Percentiles rank a stretch among this genome's conserved stretches.
Conservation (phyloP, 2,797 vertebrate genomes). For the Lagorchestes hirsutus region DNA sequence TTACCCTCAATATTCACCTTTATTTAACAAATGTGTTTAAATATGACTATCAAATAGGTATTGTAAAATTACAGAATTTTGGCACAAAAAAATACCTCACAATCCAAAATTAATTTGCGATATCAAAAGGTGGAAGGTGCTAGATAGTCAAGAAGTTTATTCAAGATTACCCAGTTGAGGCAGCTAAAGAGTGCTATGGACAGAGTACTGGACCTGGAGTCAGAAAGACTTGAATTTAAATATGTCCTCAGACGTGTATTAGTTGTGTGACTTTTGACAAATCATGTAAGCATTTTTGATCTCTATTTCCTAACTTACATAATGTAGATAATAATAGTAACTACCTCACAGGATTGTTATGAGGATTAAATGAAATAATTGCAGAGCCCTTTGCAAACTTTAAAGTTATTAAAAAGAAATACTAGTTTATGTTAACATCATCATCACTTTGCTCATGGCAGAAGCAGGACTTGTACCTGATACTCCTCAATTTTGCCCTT, state of each 20-base stretch:
- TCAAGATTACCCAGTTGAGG: neutral
- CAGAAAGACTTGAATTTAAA: neutral
- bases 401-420: too few relatives aligned
- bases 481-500: neutral
- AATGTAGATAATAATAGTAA: too few relatives aligned
- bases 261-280: neutral
- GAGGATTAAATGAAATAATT: too few relatives aligned
- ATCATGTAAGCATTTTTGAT: neutral
- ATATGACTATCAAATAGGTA: neutral
- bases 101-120: neutral
- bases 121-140: neutral
- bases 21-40: neutral
- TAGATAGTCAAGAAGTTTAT: neutral
- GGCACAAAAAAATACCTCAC: neutral
- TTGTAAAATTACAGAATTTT: neutral
- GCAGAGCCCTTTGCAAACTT: too few relatives aligned
- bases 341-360: too few relatives aligned
- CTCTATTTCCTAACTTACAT: too few relatives aligned
- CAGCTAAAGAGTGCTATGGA: neutral
- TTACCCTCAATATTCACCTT: neutral
- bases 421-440: neutral
- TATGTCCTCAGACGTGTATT: neutral
- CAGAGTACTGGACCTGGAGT: neutral
- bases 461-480: neutral
- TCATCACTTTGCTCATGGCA: neutral